These are phyloP conservation scores for Drosophila bipectinata DNA, from an alignment of 1,140 invertebrate species.

Conservation along the genomic window DNA sequence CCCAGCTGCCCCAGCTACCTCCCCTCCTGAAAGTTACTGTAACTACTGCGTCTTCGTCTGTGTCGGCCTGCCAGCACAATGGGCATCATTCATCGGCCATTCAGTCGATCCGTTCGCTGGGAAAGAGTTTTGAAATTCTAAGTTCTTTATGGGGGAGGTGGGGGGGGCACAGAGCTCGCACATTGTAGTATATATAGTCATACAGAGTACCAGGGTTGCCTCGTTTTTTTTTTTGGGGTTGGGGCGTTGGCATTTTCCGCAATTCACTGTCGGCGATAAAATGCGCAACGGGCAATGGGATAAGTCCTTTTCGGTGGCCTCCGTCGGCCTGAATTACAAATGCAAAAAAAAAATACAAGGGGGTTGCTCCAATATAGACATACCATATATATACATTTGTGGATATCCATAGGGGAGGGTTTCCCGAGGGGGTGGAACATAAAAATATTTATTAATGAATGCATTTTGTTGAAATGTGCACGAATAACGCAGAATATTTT, in stretches of 20 bases:
- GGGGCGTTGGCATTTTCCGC: constrained; percentile 70
- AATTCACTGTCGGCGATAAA: constrained; percentile 62
- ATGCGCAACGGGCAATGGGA: constrained; percentile 64
- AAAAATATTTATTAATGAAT: constrained; percentile 53
- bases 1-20: no score
- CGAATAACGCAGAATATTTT: constrained; percentile 4
- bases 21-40: constrained; percentile 33
- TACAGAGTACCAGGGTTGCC: not conserved
- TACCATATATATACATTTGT: no score
- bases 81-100: constrained; percentile 78
- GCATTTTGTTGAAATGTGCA: constrained; percentile 13
- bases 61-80: constrained; percentile 67
- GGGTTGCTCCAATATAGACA: constrained; percentile 1
- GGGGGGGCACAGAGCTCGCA: constrained; percentile 36
- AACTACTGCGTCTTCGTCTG: constrained; percentile 65
- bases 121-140: constrained; percentile 45
- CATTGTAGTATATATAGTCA: constrained; percentile 25
- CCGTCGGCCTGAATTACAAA: not conserved
- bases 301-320: constrained; percentile 36
- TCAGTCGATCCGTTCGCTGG: constrained; percentile 22
- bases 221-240: not conserved
- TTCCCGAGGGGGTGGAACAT: constrained; percentile 25
- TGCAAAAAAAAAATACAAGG: constrained; percentile 1
- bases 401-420: not conserved
- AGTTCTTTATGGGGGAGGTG: not conserved